phyloP scores from a whole-genome alignment of 1,140 invertebrate genomes.

The Tetraneura akinire region DNA sequence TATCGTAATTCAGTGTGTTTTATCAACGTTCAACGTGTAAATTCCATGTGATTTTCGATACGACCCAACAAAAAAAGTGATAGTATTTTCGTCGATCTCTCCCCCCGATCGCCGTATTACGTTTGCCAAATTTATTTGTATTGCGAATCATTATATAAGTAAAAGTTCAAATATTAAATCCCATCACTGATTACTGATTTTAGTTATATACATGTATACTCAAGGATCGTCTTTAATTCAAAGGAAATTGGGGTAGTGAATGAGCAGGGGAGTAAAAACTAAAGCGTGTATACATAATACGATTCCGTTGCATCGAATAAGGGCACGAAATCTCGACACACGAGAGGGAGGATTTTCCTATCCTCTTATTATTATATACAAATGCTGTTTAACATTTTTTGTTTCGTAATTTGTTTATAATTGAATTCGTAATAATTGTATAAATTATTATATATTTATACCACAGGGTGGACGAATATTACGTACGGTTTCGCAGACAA shows the following conservation, averaged over 20 bases:
- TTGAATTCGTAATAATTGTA: not conserved
- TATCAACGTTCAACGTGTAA: too few relatives aligned
- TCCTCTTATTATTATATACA: not conserved
- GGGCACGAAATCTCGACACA: not conserved
- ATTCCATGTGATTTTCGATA: too few relatives aligned
- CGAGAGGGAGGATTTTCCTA: not conserved
- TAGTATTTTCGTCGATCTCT: too few relatives aligned
- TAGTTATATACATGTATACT: not conserved
- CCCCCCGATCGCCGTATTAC: too few relatives aligned
- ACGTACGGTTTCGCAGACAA: too few relatives aligned
- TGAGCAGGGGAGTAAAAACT: not conserved
- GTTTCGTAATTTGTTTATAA: not conserved
- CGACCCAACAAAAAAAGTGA: too few relatives aligned
- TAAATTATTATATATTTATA: too few relatives aligned
- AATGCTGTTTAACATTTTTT: not conserved
- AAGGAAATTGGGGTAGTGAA: slow-evolving; percentile 6
- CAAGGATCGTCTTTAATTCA: slow-evolving; percentile 8
- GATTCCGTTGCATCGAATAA: not conserved
- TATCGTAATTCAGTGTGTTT: too few relatives aligned
- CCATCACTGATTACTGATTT: not conserved
- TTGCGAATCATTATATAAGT: too few relatives aligned
- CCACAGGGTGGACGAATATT: too few relatives aligned
- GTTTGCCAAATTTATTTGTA: too few relatives aligned
- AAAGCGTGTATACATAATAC: not conserved
- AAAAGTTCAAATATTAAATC: not conserved